Evolutionary conservation across 2,888 invertebrate genomes (phyloP).

Genomic region (Aproaerema taeniolella): DNA sequence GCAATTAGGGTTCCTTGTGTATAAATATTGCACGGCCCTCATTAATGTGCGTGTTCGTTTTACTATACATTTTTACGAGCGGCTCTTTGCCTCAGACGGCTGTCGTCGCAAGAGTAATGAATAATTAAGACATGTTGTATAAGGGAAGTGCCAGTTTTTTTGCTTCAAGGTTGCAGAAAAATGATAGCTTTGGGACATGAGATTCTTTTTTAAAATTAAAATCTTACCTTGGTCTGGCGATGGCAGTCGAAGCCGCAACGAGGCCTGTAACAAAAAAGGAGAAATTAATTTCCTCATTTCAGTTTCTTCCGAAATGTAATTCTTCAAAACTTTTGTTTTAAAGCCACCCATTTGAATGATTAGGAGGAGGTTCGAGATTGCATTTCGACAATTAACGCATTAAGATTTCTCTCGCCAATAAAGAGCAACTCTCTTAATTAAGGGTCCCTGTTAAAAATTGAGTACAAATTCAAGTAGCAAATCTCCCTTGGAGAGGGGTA

Average conservation of each 20-base stretch:
- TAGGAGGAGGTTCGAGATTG: conserved; percentile 70
- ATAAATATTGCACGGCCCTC: conserved; percentile 76
- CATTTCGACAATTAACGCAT: conserved; percentile 77
- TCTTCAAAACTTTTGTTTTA: conserved; percentile 42
- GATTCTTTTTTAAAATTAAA: conserved; percentile 18
- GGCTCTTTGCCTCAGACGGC: conserved; percentile 51
- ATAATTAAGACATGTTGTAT: conserved; percentile 68
- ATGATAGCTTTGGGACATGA: conserved; percentile 23
- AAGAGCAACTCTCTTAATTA: conserved; percentile 74
- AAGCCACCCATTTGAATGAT: conserved; percentile 68
- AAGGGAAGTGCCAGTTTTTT: conserved; percentile 46
- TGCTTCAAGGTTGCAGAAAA: conserved; percentile 31
- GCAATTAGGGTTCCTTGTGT: conserved; percentile 76
- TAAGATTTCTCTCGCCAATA: conserved; percentile 71
- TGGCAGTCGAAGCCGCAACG: conserved; percentile 59
- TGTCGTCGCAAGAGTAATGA: conserved; percentile 56
- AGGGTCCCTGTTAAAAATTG: conserved; percentile 74
- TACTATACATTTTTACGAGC: conserved; percentile 69
- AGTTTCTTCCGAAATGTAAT: conserved; percentile 14
- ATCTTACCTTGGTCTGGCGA: conserved; percentile 67
- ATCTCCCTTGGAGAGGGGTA: conserved; percentile 46
- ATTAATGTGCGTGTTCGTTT: conserved; percentile 75
- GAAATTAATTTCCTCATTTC: conserved; percentile 14
- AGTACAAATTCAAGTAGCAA: conserved; percentile 76
- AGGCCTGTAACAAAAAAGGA: conserved; percentile 62